Conservation (phyloP, 2,113 vertebrate genomes). For the Leuciscus idus region DNA sequence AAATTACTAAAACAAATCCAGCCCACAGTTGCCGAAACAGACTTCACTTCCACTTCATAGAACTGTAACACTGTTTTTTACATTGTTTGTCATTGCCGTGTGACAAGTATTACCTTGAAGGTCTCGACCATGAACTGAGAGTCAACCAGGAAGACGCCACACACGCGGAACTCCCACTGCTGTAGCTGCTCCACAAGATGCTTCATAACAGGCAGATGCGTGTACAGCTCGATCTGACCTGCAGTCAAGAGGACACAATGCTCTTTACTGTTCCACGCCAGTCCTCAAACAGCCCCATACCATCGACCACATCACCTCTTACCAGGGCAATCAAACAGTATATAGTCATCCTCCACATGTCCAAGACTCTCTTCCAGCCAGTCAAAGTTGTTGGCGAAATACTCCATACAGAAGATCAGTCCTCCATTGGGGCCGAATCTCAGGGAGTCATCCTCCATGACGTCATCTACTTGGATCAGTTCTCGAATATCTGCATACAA, state of each 20-base stretch:
- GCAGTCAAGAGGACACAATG: constrained; percentile 14
- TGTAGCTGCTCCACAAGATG: constrained; percentile 95
- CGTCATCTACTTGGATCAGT: constrained; percentile 94
- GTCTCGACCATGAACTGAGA: constrained; percentile 99
- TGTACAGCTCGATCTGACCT: constrained; percentile 99
- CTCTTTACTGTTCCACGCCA: neutral
- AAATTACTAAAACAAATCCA: neutral
- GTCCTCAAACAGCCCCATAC: neutral
- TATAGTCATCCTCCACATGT: constrained; percentile 93
- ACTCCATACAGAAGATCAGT: constrained; percentile 98
- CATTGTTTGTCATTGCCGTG: neutral
- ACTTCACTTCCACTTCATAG: neutral
- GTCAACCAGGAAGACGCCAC: constrained; percentile 96
- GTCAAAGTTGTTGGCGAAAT: constrained; percentile 92
- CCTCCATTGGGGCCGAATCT: constrained; percentile 94
- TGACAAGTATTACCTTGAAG: constrained; percentile 85
- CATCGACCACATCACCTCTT: constrained; percentile 22
- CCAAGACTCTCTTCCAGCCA: constrained; percentile 93
- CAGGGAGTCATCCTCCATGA: constrained; percentile 92
- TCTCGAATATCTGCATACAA: constrained; percentile 88
- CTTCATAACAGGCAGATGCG: constrained; percentile 95
- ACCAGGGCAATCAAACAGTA: constrained; percentile 98
- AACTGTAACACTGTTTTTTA: no score
- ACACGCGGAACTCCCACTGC: constrained; percentile 97
- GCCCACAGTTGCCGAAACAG: neutral